Evolutionary conservation across 2,888 invertebrate genomes (phyloP), one percentile per base, ranked within the genome.

Genomic region (Rhopalosiphum nymphaeae): DNA sequence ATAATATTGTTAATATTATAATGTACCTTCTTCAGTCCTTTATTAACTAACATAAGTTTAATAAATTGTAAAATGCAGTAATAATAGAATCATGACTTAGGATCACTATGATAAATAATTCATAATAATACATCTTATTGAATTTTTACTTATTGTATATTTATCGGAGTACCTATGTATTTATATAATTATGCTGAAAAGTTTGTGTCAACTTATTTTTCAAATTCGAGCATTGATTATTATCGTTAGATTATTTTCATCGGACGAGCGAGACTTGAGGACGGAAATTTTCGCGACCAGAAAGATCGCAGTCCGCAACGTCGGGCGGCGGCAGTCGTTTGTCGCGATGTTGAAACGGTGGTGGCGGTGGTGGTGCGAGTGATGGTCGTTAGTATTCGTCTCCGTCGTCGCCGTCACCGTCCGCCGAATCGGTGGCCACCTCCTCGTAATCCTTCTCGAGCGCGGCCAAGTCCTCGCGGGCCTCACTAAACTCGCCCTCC

Each of bases 381-480:
- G 42, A 49, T 42, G 42, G 49, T 36, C 13, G 67, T 97, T 97
- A 97, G 96, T 97, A 97, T 96, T 98, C 98, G 95, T 98, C 98
- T 95, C 97, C 98, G 95, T 98, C 98, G 96, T 98, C 98, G 95
- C 97, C 98, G 96, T 98, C 98, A 95, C 97, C 98, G 96, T 98
- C 98, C 95, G 97, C 97, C 95, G 98, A 98, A 96, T 98, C 98
- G 97, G 98, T 97, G 96, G 98, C 98, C 95, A 98, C 98, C 96
- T 98, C 98, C 96, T 98, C 98, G 96, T 98, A 97, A 95, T 98
- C 98, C 96, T 98, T 98, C 96, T 98, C 98, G 94, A 98, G 97
- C 25, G 98, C 98, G 92, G 98, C 97, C 95, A 97, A 96, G 95
- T 97, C 96, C 95, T 97, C 96, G 57, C 96, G 95, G 25, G 96